Percentiles rank a stretch among this genome's conserved stretches.
Conservation (phyloP, 2,797 vertebrate species). For the Spondyliosoma cantharus region DNA sequence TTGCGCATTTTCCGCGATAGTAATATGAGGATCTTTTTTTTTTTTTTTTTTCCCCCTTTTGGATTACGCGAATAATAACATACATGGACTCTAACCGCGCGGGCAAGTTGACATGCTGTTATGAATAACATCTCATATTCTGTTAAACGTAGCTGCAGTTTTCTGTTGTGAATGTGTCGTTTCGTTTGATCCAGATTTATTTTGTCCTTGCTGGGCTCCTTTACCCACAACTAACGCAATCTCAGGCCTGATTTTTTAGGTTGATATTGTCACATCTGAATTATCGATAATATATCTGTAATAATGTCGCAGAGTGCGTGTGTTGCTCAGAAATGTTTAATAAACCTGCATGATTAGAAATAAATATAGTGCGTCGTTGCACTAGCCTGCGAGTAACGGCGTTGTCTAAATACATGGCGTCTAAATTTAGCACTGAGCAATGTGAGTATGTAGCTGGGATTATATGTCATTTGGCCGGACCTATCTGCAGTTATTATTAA, state of each 20-base stretch:
- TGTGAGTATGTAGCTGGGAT: conserved; percentile 47
- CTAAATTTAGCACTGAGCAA: conserved; percentile 76
- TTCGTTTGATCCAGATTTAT: neutral
- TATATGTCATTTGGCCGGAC: conserved; percentile 43
- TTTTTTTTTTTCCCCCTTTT: conserved; percentile 19
- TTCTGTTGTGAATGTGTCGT: neutral
- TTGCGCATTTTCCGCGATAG: conserved; percentile 66
- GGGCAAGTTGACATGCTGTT: conserved; percentile 80
- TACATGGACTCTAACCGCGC: conserved; percentile 73
- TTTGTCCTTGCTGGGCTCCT: conserved; percentile 68
- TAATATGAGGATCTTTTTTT: conserved; percentile 55
- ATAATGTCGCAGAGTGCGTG: too few species aligned
- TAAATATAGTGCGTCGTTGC: conserved; percentile 41
- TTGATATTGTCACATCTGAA: conserved; percentile 15
- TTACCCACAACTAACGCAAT: conserved; percentile 60
- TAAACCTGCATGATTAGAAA: neutral
- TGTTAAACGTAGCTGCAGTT: neutral
- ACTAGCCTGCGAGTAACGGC: conserved; percentile 47
- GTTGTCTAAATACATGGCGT: conserved; percentile 60
- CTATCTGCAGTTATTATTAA: conserved; percentile 29
- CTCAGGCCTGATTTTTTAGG: conserved; percentile 62
- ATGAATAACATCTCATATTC: neutral
- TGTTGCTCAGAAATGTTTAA: neutral
- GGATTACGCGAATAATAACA: conserved; percentile 79
- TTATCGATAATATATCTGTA: too few species aligned